A percentile compares a stretch with the other conserved stretches of the same genome.
Conservation (phyloP, 2,113 vertebrate species). For the Corvus moneduloides region DNA sequence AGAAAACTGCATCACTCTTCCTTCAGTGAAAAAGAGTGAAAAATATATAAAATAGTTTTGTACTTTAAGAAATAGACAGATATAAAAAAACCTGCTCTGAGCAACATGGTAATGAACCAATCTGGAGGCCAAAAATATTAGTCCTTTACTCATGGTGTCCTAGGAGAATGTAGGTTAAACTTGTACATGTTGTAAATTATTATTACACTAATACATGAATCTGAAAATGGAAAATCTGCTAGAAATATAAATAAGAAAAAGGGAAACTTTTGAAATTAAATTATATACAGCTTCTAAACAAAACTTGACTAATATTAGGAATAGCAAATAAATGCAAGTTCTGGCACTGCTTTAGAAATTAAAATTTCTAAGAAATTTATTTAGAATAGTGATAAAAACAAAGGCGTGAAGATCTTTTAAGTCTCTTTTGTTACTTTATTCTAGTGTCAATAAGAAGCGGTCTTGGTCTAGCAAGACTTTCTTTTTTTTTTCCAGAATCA, state of each 20-base stretch:
- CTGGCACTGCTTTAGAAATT: accelerated
- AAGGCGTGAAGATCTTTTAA: neutral
- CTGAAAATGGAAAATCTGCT: neutral
- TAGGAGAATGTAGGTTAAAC: neutral
- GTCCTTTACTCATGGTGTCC: neutral
- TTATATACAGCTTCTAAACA: accelerated
- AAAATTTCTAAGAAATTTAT: neutral
- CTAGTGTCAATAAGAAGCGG: neutral
- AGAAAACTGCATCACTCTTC: neutral
- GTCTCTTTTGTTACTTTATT: neutral
- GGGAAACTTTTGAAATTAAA: neutral
- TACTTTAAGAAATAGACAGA: neutral
- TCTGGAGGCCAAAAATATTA: neutral
- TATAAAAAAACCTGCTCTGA: neutral
- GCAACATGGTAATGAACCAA: neutral
- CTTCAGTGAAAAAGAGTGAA: neutral
- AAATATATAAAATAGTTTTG: neutral
- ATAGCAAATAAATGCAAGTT: neutral
- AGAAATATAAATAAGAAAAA: neutral
- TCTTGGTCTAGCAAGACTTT: neutral
- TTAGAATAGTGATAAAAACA: neutral
- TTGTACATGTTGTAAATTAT: neutral
- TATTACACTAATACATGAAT: neutral
- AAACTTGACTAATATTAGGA: neutral
- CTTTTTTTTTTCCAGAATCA: neutral